Evolutionary conservation across 2,113 vertebrate genomes (phyloP).

Genomic region (Bucco capensis): DNA sequence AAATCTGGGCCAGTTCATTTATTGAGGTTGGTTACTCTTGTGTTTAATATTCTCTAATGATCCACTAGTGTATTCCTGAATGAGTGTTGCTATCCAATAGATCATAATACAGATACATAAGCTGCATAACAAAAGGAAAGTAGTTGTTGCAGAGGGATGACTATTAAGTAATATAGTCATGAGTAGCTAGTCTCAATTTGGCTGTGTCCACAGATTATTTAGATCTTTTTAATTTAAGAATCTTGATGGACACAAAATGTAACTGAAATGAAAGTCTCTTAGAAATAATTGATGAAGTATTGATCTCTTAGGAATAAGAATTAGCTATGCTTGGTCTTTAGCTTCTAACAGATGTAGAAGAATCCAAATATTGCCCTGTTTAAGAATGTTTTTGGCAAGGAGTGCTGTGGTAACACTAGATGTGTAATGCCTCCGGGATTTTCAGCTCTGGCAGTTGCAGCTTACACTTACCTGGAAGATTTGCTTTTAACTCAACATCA

Average conservation of each 20-base stretch:
- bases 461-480: neutral
- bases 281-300: slow-evolving; percentile 46
- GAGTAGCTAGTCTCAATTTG: slow-evolving; percentile 19
- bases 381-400: neutral
- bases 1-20: slow-evolving; percentile 56
- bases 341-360: neutral
- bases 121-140: slow-evolving; percentile 27
- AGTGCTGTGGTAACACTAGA: neutral
- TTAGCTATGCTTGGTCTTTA: neutral
- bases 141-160: neutral
- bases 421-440: neutral
- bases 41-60: slow-evolving; percentile 63
- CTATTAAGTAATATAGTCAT: slow-evolving; percentile 45
- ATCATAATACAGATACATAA: slow-evolving; percentile 20
- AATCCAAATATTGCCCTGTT: neutral
- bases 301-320: slow-evolving; percentile 8
- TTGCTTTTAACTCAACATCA: neutral
- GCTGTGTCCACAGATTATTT: slow-evolving; percentile 37
- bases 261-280: slow-evolving; percentile 25
- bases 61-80: slow-evolving; percentile 41
- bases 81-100: neutral
- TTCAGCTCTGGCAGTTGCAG: neutral
- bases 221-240: slow-evolving; percentile 40
- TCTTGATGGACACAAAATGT: slow-evolving; percentile 25
- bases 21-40: slow-evolving; percentile 42